These are phyloP conservation scores for Sitta europaea DNA, from an alignment of 2,113 vertebrate genomes.

Conservation along the genomic window DNA sequence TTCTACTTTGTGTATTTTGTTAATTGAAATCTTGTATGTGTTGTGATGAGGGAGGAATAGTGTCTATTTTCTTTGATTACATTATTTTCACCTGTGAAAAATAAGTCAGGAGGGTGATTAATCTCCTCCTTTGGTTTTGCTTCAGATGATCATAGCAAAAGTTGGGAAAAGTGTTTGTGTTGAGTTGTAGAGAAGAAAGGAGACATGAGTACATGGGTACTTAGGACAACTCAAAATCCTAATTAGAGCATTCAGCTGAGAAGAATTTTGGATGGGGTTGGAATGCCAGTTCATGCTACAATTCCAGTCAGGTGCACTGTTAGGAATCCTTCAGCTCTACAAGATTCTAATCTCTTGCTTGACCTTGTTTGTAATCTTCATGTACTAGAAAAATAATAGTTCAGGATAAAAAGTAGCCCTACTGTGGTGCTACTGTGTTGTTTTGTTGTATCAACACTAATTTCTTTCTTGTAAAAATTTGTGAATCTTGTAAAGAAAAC, in stretches of 20 bases:
- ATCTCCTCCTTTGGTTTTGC: not conserved
- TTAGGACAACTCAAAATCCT: not conserved
- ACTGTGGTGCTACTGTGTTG: not conserved
- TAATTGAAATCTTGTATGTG: not conserved
- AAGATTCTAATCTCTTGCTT: not conserved
- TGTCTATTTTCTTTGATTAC: not conserved
- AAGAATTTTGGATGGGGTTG: not conserved
- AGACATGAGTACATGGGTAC: not conserved
- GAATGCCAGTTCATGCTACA: not conserved
- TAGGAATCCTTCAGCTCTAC: not conserved
- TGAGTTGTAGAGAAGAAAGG: not conserved
- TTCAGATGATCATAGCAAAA: not conserved
- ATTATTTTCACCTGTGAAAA: not conserved
- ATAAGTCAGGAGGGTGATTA: not conserved
- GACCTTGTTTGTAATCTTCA: not conserved
- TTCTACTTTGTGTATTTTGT: not conserved
- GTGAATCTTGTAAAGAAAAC: not conserved
- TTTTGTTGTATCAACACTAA: not conserved
- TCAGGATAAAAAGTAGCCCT: not conserved
- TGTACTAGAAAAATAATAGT: not conserved
- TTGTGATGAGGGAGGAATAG: not conserved
- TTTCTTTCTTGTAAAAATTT: not conserved
- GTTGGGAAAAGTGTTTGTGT: not conserved
- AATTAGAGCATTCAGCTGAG: not conserved
- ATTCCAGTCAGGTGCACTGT: accelerated